Percentiles rank a stretch among this genome's conserved stretches.
Conservation (phyloP, 2,113 vertebrate genomes). For the Vulpes ferrilata region DNA sequence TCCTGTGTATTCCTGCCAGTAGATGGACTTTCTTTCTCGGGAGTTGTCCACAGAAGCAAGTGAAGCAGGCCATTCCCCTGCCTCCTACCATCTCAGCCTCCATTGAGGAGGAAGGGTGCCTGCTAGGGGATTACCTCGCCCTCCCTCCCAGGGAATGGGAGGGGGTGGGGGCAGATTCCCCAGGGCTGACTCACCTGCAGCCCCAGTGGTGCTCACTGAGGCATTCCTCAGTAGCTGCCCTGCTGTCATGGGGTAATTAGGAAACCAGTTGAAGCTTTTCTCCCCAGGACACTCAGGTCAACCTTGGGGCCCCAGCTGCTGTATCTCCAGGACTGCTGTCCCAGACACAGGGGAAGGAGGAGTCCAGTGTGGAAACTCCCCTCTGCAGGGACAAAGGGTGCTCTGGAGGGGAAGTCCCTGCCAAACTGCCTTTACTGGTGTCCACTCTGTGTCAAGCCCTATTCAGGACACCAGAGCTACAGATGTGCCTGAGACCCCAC, state of each 20-base stretch:
- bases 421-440: background rate
- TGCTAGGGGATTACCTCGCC: slow-evolving; percentile 20
- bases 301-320: background rate
- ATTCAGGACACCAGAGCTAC: background rate
- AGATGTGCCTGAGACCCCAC: background rate
- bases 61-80: background rate
- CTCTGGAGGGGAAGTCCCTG: background rate
- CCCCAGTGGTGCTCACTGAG: slow-evolving; percentile 1
- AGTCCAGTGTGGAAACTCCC: background rate
- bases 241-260: slow-evolving; percentile 53
- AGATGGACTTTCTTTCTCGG: background rate
- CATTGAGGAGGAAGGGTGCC: background rate
- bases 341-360: background rate
- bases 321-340: background rate
- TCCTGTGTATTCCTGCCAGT: background rate
- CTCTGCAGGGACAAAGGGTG: background rate
- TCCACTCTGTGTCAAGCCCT: background rate
- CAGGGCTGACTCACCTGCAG: slow-evolving; percentile 67
- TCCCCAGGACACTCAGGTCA: slow-evolving; percentile 34
- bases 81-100: background rate
- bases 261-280: slow-evolving; percentile 55
- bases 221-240: background rate
- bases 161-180: slow-evolving; percentile 64
- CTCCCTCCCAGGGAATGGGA: slow-evolving; percentile 58
- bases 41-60: background rate